phyloP scores from a whole-genome alignment of 1,140 invertebrate genomes.

The Cataglyphis hispanica region DNA sequence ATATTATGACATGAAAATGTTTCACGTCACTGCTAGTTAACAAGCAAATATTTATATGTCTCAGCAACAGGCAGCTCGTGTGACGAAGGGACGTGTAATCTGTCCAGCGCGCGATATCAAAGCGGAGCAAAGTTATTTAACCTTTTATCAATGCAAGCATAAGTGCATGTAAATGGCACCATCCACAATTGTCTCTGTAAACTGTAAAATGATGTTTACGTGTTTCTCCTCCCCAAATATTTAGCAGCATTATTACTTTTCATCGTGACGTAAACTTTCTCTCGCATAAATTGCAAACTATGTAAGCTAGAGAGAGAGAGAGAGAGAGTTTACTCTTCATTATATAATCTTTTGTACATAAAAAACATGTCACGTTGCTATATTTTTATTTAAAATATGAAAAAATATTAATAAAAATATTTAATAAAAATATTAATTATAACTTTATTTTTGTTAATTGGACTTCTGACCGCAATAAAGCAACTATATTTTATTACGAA shows the following conservation, averaged over 20 bases:
- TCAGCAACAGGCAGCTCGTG: neutral
- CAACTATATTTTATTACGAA: too few relatives aligned
- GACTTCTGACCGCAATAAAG: neutral
- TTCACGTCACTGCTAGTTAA: neutral
- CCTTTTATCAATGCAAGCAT: conserved; percentile 47
- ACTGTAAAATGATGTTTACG: conserved; percentile 12
- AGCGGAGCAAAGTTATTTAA: conserved; percentile 63
- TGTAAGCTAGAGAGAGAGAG: neutral
- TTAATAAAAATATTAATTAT: too few relatives aligned
- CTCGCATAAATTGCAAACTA: neutral
- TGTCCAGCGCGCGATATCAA: conserved; percentile 38
- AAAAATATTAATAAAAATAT: too few relatives aligned
- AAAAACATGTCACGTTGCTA: neutral
- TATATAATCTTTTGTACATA: neutral
- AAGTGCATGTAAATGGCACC: neutral
- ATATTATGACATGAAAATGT: conserved; percentile 5
- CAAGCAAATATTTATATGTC: conserved; percentile 16
- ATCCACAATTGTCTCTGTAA: neutral
- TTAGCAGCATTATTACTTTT: neutral
- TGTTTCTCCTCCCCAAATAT: neutral
- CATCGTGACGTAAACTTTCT: neutral
- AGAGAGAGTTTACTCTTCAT: neutral
- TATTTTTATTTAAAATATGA: too few relatives aligned
- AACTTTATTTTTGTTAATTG: too few relatives aligned
- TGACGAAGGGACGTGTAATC: conserved; percentile 51